Evolutionary conservation across 2,797 vertebrate species (phyloP), one percentile per base, ranked within the genome.

Genomic region (Percopsis omiscomaycus): DNA sequence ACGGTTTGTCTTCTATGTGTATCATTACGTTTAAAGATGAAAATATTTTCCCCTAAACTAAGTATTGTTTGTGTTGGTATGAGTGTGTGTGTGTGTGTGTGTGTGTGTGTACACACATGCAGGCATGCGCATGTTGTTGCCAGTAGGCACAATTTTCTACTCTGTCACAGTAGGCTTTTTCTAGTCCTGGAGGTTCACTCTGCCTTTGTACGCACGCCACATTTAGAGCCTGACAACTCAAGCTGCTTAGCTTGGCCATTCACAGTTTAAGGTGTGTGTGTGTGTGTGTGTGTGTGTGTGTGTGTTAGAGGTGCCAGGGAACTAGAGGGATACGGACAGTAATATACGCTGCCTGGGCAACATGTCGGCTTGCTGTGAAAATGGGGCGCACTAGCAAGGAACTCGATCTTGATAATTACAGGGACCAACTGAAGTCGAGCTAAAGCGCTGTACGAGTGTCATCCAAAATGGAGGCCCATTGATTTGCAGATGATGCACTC

Each of bases 171-270:
- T 47, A 53, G 61, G 61, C 53, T 55, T 61, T 61, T 66, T 59
- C 71, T 64, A 59, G 68, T 67, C 78, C 61, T 1, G 22, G 32
- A 77, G 29, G 79, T 84, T 76, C 71, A 76, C 78, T 49, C 70
- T 71, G 15, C 16, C 66, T 83, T 80, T 80, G 85, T 82, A 60
- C 81, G 60, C 55, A 69, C 9, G 61, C 73, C 79, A 75, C 72
- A 79, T 81, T 84, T 73, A 53, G 68, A 84, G 81, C 73, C 61
- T 63, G 74, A 80, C 80, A 63, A 66, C 71, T 81, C 80, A 80
- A 86, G 84, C 85, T 79, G 82, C 84, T 87, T 86, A 85, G 59
- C 68, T 57, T 16, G 74, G 59, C 82, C 83, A 65, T 82, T 87
- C 79, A 83, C 79, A 83, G 80, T 75, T 68, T 80, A 85, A 84